A percentile compares a stretch with the other conserved stretches of the same genome.
Evolutionary conservation across 2,888 invertebrate genomes (phyloP).

Genomic region (Cantharis rustica): DNA sequence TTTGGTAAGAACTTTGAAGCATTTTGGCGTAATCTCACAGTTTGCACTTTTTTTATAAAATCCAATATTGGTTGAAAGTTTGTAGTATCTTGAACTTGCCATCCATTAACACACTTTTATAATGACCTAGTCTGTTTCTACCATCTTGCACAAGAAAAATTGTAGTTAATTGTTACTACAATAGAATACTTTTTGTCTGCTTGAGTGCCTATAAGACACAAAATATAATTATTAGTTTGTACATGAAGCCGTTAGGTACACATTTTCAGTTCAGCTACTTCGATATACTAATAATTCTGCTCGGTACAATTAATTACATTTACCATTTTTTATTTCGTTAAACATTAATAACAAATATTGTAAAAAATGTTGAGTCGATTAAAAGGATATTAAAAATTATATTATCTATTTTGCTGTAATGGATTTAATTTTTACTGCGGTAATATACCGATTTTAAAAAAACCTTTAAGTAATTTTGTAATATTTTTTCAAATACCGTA

Average conservation of each 20-base stretch:
- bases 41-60: conserved; percentile 1
- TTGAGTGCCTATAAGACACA: conserved; percentile 14
- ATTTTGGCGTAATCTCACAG: conserved; percentile 25
- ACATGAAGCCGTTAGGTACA: not conserved
- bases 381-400: too few relatives aligned
- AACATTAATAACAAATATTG: not conserved
- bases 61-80: conserved; percentile 1
- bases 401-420: too few relatives aligned
- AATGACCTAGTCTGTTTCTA: conserved; percentile 4
- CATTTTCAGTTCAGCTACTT: not conserved
- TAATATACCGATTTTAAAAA: too few relatives aligned
- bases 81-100: conserved; percentile 13
- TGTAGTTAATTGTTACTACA: not conserved
- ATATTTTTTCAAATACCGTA: not conserved
- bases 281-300: not conserved
- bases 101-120: conserved; percentile 21
- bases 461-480: too few relatives aligned
- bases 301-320: not conserved
- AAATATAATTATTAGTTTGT: conserved; percentile 9
- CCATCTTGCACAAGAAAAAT: conserved; percentile 9
- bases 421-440: too few relatives aligned
- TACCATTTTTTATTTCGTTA: not conserved
- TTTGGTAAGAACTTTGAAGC: conserved; percentile 44
- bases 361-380: not conserved
- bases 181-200: conserved; percentile 9